Evolutionary conservation across 2,113 vertebrate species (phyloP).

Genomic region (Calypte anna): DNA sequence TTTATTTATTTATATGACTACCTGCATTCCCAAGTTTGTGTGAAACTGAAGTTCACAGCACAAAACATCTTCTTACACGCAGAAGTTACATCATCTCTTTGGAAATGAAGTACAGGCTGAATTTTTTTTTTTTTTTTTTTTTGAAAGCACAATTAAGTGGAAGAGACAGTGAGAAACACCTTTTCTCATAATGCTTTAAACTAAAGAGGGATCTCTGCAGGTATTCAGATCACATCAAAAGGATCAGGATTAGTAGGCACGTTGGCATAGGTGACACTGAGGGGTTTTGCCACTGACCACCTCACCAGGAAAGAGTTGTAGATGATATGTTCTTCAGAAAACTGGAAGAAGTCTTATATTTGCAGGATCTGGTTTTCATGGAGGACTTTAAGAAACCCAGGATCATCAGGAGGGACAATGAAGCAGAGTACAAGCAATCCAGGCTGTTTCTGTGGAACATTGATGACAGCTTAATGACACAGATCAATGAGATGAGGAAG

Average conservation of each 20-base stretch:
- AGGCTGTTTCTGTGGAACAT: neutral
- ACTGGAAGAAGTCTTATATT: neutral
- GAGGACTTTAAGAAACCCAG: neutral
- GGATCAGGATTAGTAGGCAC: neutral
- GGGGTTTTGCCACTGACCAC: neutral
- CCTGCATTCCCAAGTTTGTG: neutral
- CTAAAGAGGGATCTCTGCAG: neutral
- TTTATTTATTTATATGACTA: neutral
- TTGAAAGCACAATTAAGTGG: neutral
- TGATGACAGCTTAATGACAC: neutral
- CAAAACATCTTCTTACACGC: neutral
- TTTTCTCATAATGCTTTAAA: neutral
- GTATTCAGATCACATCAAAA: neutral
- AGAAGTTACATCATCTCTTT: neutral
- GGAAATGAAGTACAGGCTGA: neutral
- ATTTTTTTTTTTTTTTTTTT: neutral
- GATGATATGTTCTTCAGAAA: neutral
- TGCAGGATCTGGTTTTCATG: neutral
- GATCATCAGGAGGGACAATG: neutral
- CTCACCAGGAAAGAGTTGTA: neutral
- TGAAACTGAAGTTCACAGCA: neutral
- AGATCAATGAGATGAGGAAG: neutral
- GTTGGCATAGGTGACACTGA: neutral
- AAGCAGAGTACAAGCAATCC: neutral
- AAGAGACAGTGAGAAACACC: neutral